Base-by-base conservation (phyloP, 2,888 invertebrate genomes). In the Micoletzkya japonica region DNA sequence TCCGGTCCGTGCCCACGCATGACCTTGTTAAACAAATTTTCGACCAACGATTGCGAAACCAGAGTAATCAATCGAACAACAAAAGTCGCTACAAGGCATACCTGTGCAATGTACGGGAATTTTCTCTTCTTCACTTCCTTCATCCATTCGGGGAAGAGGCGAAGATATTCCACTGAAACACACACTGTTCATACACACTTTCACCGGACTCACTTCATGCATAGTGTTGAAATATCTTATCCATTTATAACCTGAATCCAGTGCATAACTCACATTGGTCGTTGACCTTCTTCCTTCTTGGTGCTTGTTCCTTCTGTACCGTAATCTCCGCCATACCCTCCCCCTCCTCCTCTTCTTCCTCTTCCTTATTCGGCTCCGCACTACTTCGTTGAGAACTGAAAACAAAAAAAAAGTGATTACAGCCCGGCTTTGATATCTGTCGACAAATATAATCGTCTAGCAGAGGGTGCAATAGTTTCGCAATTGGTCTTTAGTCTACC, bases 51-150 rank as follows among this genome's bases (percentile, higher is more conserved):
- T 24, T 10, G 50, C n/a, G 50, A 52, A 52, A 39, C 7, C 7
- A 39, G 17, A 10, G 39, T 7, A 39, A 39, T 10, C 17, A 14
- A n/a, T 52, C 6, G n/a, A 52, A 6, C 24, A n/a, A n/a, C n/a
- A 52, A 52, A 26, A 4, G 26, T 17, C 20, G 4, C 30, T n/a
- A n/a, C n/a, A n/a, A n/a, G n/a, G n/a, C n/a, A 10, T 26, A 68
- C 68, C 89, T 98, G 98, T 6, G 97, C 95, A 86, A 94, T 93
- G 87, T 97, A 98, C 1, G 97, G 97, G 59, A 94, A 92, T 87
- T 95, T 94, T 58, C 93, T 90, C 0, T 95, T 95, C 78, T 92
- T 90, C 39, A 92, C 92, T 84, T 93, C 93, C 0, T 93, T 92
- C 70, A 97, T 89, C 96, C 96, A 97, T 86, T 95, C 93, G 44